Base-by-base conservation (phyloP, 2,113 vertebrate genomes). In the Glaucidium brasilianum region DNA sequence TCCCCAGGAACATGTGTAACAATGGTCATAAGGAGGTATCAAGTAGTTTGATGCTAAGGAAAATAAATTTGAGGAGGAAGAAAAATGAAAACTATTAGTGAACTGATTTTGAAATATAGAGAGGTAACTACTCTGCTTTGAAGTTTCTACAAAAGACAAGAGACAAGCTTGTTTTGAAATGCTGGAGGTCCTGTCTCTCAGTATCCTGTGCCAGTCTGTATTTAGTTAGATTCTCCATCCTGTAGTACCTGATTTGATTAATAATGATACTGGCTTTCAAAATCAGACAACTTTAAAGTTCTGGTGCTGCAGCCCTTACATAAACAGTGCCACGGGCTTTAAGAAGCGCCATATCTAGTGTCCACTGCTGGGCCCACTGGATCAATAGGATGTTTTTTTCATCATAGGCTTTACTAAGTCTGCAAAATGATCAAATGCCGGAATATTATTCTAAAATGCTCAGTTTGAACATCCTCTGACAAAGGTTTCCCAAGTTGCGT, bases 271-370 rank as follows among this genome's bases (percentile, higher is more conserved):
- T 26, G 49, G 8, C 49, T 85, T 85, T 83, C 66, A 64, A 85
- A 92, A 32, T 26, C 39, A 89, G 59, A 62, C 50, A 59, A 50
- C 17, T 80, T 52, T 62, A 25, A 60, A 71, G 67, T 35, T 45
- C 49, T 88, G 52, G 29, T 60, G 37, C 21, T 49, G 56, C 66
- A 79, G 52, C 27, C n/a, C 55, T 41, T 22, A 20, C 32, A 47
- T 7, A 53, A 79, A 72, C 29, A 52, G 56, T 63, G 43, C 17
- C 60, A 56, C 39, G 73, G 58, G 15, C 55, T 69, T 68, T 76
- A 53, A n/a, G 60, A 85, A 64, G 37, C 25, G n/a, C 29, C 37
- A 3, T 34, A 32, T 2, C 1, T 30, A 32, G 34, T 0, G 0
- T 35, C 41, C 34, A 17, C 13, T 45, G 43, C 62, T 53, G 60